phyloP scores from a whole-genome alignment of 1,140 invertebrate genomes.

The Drosophila cardini region DNA sequence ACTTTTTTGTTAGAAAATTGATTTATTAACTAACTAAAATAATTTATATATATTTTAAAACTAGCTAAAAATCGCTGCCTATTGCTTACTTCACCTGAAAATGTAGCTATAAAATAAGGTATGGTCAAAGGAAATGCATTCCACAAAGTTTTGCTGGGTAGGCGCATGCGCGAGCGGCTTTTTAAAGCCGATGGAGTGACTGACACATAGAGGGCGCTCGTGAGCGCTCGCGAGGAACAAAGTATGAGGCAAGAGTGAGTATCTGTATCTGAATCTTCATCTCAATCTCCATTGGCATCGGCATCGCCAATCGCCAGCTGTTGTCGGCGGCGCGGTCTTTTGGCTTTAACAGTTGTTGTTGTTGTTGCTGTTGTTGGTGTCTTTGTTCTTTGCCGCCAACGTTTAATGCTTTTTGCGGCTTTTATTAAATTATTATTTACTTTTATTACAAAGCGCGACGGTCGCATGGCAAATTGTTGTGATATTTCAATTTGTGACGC shows the following conservation, averaged over 20 bases:
- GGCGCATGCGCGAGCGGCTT: slow-evolving; percentile 42
- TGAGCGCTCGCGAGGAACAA: neutral
- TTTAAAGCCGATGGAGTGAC: slow-evolving; percentile 41
- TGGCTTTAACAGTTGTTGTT: slow-evolving; percentile 17
- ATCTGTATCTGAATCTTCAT: slow-evolving; percentile 35
- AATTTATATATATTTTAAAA: too few species aligned
- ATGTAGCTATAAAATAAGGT: neutral
- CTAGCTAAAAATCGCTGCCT: too few species aligned
- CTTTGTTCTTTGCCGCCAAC: slow-evolving; percentile 80
- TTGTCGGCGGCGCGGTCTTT: slow-evolving; percentile 56
- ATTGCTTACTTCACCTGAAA: too few species aligned
- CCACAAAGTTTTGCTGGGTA: too few species aligned
- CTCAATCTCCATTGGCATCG: slow-evolving; percentile 39
- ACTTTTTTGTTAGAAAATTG: too few species aligned
- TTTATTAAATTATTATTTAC: slow-evolving; percentile 83
- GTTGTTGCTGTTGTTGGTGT: slow-evolving; percentile 46
- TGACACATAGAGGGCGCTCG: slow-evolving; percentile 58
- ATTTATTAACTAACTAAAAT: too few species aligned
- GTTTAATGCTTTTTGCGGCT: slow-evolving; percentile 75
- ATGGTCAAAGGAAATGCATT: too few species aligned
- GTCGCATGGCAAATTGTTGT: slow-evolving; percentile 80
- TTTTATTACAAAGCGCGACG: slow-evolving; percentile 80
- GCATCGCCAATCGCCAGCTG: slow-evolving; percentile 60
- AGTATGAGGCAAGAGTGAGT: slow-evolving; percentile 6
- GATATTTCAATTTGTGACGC: slow-evolving; percentile 80